These are phyloP conservation scores for Helleia helle DNA, from an alignment of 2,888 invertebrate species.

Conservation along the genomic window DNA sequence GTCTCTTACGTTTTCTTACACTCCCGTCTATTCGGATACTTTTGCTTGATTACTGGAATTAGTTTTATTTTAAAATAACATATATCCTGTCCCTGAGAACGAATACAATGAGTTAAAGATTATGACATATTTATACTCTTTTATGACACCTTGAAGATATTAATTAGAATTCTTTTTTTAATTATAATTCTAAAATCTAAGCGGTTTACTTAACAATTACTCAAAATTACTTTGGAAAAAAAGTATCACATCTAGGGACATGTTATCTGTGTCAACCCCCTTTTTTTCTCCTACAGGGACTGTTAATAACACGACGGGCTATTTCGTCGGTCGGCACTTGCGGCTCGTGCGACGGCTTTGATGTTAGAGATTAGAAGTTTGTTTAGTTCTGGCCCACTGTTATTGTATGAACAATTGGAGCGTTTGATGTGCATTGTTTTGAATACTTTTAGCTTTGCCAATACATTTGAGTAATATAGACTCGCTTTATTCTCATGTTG, in stretches of 20 bases:
- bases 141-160: no score
- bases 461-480: not conserved
- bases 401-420: conserved; percentile 27
- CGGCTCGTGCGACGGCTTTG: conserved; percentile 60
- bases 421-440: conserved; percentile 25
- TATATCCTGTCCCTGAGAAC: no score
- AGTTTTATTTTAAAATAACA: no score
- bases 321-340: conserved; percentile 57
- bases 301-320: conserved; percentile 70
- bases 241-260: conserved; percentile 20
- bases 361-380: conserved; percentile 61
- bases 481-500: not conserved
- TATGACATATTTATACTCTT: no score
- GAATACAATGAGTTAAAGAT: no score
- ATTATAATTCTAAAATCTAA: no score
- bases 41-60: no score
- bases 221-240: no score
- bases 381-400: conserved; percentile 35
- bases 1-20: not conserved
- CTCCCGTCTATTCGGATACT: no score
- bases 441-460: conserved; percentile 2
- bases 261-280: conserved; percentile 26
- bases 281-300: conserved; percentile 46
- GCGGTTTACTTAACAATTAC: no score
- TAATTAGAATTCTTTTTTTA: not conserved